Base-by-base conservation (phyloP, 2,888 invertebrate species). In the Drosophila paucipuncta region DNA sequence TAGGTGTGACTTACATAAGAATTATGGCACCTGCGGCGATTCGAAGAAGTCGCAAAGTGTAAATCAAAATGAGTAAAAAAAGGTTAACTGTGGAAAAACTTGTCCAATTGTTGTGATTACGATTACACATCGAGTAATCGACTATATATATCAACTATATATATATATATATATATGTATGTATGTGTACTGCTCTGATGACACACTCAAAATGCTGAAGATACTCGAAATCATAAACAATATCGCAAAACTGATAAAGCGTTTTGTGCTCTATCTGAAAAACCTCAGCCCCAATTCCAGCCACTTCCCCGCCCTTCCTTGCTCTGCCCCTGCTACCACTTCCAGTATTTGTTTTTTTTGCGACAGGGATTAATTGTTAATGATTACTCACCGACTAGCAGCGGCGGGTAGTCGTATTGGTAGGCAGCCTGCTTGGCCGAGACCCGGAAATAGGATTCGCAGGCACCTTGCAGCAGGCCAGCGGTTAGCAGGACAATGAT, bases 381-480 rank as follows among this genome's bases (percentile, higher is more conserved):
- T 16, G 16, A 16, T 47, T 82, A 92, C 93, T 92, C 92, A 94
- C 95, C 94, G 68, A 94, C 91, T 53, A 93, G 73, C 65, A 92
- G 82, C 49, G 92, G 89, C 73, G 94, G 89, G 82, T 94, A 94
- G 69, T 91, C 92, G 81, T 94, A 94, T 83, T 94, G 93, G 39
- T 92, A 76, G 52, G 94, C 93, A 69, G 94, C 94, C 77, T 94
- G 92, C 53, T 94, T 93, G 5, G 94, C 93, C n/a, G 95, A 94
- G 63, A 94, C 93, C 22, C 94, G 92, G 85, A 95, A 94, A 81
- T 94, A 95, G 25, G 93, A 92, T 69, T 94, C 92, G 39, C 93
- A 91, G 54, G 94, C 92, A 6, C 94, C 94, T 80, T 94, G 94
- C 2, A 94, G 72, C 9, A 93, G 91, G 1, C 94, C 91, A 43